phyloP scores from a whole-genome alignment of 1,140 invertebrate species.

The Gonioctena quinquepunctata region DNA sequence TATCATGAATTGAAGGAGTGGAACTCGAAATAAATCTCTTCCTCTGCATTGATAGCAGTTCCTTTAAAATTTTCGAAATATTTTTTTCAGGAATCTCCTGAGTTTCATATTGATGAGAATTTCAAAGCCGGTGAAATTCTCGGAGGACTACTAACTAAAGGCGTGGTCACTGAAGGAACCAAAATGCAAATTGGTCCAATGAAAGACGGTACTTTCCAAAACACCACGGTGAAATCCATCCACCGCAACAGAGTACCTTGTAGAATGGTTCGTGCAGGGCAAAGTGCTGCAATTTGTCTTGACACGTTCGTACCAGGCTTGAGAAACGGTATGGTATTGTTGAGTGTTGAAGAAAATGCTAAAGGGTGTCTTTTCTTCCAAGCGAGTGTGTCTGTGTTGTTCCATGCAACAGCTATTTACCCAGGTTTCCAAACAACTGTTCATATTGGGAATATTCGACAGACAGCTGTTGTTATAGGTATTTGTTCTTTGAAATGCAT shows the following conservation, averaged over 20 bases:
- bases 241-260: constrained; percentile 91
- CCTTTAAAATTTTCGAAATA: no score
- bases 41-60: no score
- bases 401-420: constrained; percentile 81
- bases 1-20: no score
- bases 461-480: constrained; percentile 85
- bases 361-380: constrained; percentile 57
- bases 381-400: constrained; percentile 85
- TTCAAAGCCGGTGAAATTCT: constrained; percentile 85
- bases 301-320: constrained; percentile 62
- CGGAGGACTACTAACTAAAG: constrained; percentile 83
- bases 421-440: constrained; percentile 92
- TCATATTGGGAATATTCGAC: constrained; percentile 92
- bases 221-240: constrained; percentile 79
- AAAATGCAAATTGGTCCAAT: constrained; percentile 76
- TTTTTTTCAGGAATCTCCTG: constrained; percentile 67
- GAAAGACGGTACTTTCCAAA: constrained; percentile 79
- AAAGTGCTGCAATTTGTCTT: constrained; percentile 88
- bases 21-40: no score
- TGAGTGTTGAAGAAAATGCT: constrained; percentile 54
- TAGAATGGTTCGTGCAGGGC: constrained; percentile 82
- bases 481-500: constrained; percentile 64
- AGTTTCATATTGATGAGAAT: constrained; percentile 94
- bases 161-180: constrained; percentile 84
- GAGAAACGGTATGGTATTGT: constrained; percentile 84